Evolutionary conservation across 2,797 vertebrate species (phyloP).

Genomic region (Enoplosus armatus): DNA sequence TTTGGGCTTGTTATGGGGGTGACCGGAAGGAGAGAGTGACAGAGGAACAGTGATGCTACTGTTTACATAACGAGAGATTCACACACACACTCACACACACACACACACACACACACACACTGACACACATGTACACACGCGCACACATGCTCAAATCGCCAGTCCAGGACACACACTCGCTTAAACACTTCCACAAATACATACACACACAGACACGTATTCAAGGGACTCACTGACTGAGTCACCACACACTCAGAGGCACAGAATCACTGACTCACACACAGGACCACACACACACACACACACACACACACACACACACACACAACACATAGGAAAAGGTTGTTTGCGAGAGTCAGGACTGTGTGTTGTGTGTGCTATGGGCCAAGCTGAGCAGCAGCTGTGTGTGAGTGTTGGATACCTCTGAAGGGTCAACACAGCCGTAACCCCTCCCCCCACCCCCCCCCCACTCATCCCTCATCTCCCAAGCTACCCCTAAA

Average conservation of each 20-base stretch:
- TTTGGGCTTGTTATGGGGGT: conserved; percentile 77
- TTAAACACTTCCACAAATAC: conserved; percentile 66
- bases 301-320: conserved; percentile 23
- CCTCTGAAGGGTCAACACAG: conserved; percentile 69
- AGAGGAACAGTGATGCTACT: conserved; percentile 82
- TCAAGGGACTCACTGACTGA: conserved; percentile 73
- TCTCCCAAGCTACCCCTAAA: conserved; percentile 31
- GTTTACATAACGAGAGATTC: conserved; percentile 80
- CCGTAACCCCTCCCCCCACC: conserved; percentile 30
- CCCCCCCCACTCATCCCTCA: conserved; percentile 14
- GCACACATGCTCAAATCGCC: conserved; percentile 46
- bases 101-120: conserved; percentile 36
- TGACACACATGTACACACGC: conserved; percentile 25
- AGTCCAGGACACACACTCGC: conserved; percentile 52
- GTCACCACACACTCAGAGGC: conserved; percentile 73
- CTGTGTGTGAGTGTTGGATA: conserved; percentile 65
- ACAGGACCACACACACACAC: conserved; percentile 39
- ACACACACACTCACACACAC: conserved; percentile 40
- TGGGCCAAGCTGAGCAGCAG: conserved; percentile 72
- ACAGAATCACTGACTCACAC: conserved; percentile 71
- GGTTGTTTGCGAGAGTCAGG: conserved; percentile 60
- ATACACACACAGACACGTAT: conserved; percentile 54
- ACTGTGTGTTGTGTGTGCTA: conserved; percentile 66
- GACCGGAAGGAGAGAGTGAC: conserved; percentile 80
- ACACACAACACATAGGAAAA: conserved; percentile 44